A percentile compares a stretch with the other conserved stretches of the same genome.
These are phyloP conservation scores for Amazonetta brasiliensis DNA, from an alignment of 2,797 vertebrate genomes.

Conservation along the genomic window DNA sequence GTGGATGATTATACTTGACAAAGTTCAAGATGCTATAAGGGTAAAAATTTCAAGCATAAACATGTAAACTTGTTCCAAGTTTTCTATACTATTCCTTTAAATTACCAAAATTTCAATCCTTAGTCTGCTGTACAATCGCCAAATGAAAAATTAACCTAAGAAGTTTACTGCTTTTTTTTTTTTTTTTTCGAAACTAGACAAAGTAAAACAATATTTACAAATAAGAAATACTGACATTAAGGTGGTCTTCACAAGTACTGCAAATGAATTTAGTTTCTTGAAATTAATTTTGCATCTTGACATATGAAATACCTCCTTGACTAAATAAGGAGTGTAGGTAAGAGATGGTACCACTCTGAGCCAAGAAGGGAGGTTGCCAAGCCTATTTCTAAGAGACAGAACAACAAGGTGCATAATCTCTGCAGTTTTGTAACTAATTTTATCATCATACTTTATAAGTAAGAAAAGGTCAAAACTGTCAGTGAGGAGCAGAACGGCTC, in stretches of 20 bases:
- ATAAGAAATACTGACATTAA: not conserved
- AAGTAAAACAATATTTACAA: not conserved
- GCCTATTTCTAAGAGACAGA: not conserved
- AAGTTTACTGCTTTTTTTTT: not conserved
- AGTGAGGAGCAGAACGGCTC: not conserved
- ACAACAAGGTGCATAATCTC: not conserved
- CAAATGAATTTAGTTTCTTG: not conserved
- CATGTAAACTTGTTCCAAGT: not conserved
- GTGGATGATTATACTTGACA: not conserved
- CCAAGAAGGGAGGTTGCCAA: not conserved
- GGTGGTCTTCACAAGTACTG: not conserved
- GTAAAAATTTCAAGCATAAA: not conserved
- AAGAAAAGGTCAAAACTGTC: not conserved
- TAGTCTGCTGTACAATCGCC: not conserved
- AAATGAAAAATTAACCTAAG: not conserved
- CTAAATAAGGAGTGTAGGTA: accelerated
- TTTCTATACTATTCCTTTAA: not conserved
- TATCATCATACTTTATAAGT: not conserved
- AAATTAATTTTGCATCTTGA: not conserved
- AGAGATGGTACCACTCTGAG: not conserved
- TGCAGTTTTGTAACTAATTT: not conserved
- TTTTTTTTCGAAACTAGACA: too few relatives aligned
- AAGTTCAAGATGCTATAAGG: not conserved
- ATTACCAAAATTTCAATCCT: not conserved
- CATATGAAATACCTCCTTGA: not conserved